These are phyloP conservation scores for Leucopsar rothschildi DNA, from an alignment of 2,113 vertebrate species.

Conservation along the genomic window DNA sequence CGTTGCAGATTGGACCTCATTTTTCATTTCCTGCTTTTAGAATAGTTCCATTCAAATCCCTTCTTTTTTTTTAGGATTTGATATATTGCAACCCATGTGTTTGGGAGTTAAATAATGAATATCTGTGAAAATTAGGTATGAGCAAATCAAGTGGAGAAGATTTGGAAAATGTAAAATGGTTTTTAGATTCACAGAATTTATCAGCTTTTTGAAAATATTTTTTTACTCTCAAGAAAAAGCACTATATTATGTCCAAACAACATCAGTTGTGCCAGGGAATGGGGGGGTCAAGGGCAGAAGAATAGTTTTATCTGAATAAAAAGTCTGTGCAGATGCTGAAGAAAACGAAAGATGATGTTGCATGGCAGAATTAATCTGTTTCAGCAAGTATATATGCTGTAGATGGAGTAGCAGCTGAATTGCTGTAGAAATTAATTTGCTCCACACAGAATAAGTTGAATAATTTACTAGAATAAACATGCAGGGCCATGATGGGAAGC, in stretches of 20 bases:
- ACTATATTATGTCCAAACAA: neutral
- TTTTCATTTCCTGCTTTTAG: conserved; percentile 23
- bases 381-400: conserved; percentile 36
- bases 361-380: conserved; percentile 59
- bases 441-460: conserved; percentile 45
- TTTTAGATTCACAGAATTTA: neutral
- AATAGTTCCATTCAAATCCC: conserved; percentile 3
- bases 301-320: neutral
- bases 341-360: conserved; percentile 38
- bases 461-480: conserved; percentile 60
- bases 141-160: neutral
- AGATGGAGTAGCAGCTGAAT: conserved; percentile 58
- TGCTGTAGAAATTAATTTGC: conserved; percentile 62
- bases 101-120: neutral
- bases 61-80: neutral
- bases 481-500: conserved; percentile 19
- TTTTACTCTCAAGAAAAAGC: neutral
- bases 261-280: neutral
- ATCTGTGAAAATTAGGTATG: conserved; percentile 8
- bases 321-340: conserved; percentile 26
- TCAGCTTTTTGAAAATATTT: neutral
- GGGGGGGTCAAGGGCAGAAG: neutral
- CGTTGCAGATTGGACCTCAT: neutral
- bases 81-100: neutral
- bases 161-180: neutral